A percentile compares a stretch with the other conserved stretches of the same genome.
Evolutionary conservation across 2,113 vertebrate species (phyloP).

Genomic region (Sigmodon hispidus): DNA sequence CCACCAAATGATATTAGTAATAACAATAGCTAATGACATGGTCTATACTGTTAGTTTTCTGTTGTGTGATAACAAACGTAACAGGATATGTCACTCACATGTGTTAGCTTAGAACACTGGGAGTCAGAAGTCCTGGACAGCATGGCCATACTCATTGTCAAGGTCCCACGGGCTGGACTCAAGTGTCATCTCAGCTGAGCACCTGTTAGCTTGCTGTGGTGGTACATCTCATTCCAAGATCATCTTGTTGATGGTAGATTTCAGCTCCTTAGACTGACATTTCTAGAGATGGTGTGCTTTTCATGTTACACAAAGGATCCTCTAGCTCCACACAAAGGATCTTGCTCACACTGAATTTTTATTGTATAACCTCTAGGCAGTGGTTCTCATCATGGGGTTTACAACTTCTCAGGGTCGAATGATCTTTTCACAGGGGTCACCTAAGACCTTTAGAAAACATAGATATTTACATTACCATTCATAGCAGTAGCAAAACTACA

Average conservation of each 20-base stretch:
- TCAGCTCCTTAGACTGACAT: neutral
- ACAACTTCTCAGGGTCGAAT: accelerated
- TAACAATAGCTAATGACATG: neutral
- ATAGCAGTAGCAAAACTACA: neutral
- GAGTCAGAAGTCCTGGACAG: neutral
- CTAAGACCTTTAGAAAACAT: neutral
- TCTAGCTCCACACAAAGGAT: neutral
- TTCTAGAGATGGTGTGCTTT: neutral
- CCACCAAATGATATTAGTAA: neutral
- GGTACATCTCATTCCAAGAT: neutral
- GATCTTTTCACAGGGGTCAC: neutral
- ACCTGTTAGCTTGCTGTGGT: neutral
- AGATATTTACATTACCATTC: neutral
- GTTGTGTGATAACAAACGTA: neutral
- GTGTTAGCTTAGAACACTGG: neutral
- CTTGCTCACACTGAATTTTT: neutral
- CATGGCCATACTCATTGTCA: neutral
- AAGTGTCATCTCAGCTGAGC: neutral
- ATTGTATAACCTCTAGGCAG: neutral
- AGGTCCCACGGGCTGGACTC: neutral
- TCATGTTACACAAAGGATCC: neutral
- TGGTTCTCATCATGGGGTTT: neutral
- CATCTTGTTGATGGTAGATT: neutral
- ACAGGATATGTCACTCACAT: neutral
- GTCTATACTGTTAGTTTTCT: neutral